Conservation (phyloP, 2,888 invertebrate species). For the Anticlea derivata region DNA sequence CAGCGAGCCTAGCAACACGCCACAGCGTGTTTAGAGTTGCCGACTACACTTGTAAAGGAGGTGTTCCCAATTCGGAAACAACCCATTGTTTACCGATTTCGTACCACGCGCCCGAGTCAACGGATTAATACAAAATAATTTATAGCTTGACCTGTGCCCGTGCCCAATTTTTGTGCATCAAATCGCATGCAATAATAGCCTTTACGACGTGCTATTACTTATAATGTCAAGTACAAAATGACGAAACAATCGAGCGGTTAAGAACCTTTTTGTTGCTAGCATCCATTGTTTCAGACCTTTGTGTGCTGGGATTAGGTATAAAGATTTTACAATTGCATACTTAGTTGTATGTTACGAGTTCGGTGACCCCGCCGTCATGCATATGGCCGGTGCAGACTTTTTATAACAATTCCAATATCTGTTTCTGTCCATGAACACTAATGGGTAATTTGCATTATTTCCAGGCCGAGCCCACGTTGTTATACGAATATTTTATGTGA, state of each 20-base stretch:
- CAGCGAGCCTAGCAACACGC: slow-evolving; percentile 30
- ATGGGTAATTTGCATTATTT: slow-evolving; percentile 35
- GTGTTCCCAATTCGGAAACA: slow-evolving; percentile 33
- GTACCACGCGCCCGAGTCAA: slow-evolving; percentile 19
- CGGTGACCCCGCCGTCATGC: slow-evolving; percentile 34
- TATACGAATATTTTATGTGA: slow-evolving; percentile 5
- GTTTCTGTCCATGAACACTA: slow-evolving; percentile 25
- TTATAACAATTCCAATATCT: slow-evolving; percentile 35
- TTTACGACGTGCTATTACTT: slow-evolving; percentile 45
- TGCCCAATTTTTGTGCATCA: slow-evolving; percentile 38
- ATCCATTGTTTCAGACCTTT: slow-evolving; percentile 54
- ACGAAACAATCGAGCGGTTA: slow-evolving; percentile 55
- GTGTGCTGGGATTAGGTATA: slow-evolving; percentile 47
- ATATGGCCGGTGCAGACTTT: slow-evolving; percentile 35
- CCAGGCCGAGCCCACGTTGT: slow-evolving; percentile 22
- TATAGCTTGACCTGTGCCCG: slow-evolving; percentile 22
- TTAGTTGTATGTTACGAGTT: slow-evolving; percentile 34
- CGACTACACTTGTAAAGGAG: slow-evolving; percentile 32
- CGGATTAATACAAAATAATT: slow-evolving; percentile 30
- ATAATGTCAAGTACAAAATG: slow-evolving; percentile 49
- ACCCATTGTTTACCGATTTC: slow-evolving; percentile 35
- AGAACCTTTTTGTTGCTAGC: slow-evolving; percentile 53
- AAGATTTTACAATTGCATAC: slow-evolving; percentile 53
- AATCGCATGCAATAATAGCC: slow-evolving; percentile 41
- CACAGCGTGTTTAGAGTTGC: slow-evolving; percentile 24